phyloP scores from a whole-genome alignment of 2,888 invertebrate species.

The Eupithecia pulchellata region DNA sequence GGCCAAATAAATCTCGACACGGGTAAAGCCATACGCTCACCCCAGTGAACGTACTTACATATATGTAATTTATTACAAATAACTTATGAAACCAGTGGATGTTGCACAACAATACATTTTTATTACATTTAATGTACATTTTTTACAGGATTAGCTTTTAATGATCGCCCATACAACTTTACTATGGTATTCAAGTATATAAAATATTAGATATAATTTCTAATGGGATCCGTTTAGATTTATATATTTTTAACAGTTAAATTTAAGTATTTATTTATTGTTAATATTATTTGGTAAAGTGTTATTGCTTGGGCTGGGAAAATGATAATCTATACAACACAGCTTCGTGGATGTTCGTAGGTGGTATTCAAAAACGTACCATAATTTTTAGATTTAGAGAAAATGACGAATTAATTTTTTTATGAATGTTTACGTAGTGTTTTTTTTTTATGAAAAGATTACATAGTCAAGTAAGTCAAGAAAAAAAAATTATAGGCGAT shows the following conservation, averaged over 20 bases:
- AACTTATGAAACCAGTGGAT: conserved; percentile 62
- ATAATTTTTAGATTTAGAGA: conserved; percentile 31
- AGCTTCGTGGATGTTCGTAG: conserved; percentile 22
- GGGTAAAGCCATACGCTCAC: conserved; percentile 12
- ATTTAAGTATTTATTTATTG: conserved; percentile 43
- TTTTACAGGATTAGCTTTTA: conserved; percentile 77
- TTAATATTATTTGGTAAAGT: conserved; percentile 44
- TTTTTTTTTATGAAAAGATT: background rate
- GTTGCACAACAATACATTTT: conserved; percentile 59
- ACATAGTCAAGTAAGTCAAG: background rate
- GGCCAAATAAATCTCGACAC: background rate
- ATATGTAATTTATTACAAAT: conserved; percentile 76
- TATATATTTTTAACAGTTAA: conserved; percentile 56
- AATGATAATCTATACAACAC: conserved; percentile 1
- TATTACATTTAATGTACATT: conserved; percentile 59
- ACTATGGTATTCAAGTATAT: conserved; percentile 52
- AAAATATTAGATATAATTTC: conserved; percentile 74
- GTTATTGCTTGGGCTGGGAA: conserved; percentile 34
- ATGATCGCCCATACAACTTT: conserved; percentile 60
- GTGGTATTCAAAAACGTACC: conserved; percentile 12
- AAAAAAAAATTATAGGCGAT: background rate
- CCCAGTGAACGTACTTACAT: conserved; percentile 26
- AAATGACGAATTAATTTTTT: conserved; percentile 21
- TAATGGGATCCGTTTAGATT: conserved; percentile 64
- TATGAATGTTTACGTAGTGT: background rate